Conservation (phyloP, 2,888 invertebrate species). For the Dione vanillae region DNA sequence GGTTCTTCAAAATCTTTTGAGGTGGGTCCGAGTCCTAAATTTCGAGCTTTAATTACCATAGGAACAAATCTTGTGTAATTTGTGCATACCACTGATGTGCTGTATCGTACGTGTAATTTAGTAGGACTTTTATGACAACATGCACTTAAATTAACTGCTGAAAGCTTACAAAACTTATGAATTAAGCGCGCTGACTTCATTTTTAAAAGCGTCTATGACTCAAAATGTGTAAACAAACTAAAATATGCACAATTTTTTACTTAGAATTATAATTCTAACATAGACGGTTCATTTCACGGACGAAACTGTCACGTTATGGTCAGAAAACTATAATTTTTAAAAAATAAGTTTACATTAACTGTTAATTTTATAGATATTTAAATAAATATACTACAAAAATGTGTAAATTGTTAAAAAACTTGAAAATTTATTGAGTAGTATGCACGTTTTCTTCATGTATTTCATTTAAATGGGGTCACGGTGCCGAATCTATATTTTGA, state of each 20-base stretch:
- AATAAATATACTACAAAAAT: neutral
- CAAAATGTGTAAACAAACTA: constrained; percentile 41
- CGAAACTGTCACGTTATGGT: constrained; percentile 20
- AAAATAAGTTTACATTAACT: neutral
- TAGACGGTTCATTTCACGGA: constrained; percentile 35
- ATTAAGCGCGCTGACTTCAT: constrained; percentile 68
- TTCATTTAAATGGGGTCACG: neutral
- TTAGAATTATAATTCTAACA: constrained; percentile 14
- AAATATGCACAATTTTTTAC: constrained; percentile 37
- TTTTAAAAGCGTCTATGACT: constrained; percentile 47
- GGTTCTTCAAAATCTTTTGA: constrained; percentile 76
- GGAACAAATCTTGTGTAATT: constrained; percentile 59
- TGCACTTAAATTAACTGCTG: constrained; percentile 53
- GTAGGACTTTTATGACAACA: constrained; percentile 58
- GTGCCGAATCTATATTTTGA: neutral
- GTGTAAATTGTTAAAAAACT: neutral
- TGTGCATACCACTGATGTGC: constrained; percentile 60
- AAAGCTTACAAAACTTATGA: constrained; percentile 55
- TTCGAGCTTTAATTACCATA: constrained; percentile 58
- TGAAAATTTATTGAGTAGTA: no score
- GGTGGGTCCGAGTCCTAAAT: constrained; percentile 75
- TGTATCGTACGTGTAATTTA: constrained; percentile 65
- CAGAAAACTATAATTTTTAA: neutral
- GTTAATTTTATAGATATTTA: neutral
- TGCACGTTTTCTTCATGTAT: no score